phyloP scores from a whole-genome alignment of 2,113 vertebrate species.

The Tringa solitaria region DNA sequence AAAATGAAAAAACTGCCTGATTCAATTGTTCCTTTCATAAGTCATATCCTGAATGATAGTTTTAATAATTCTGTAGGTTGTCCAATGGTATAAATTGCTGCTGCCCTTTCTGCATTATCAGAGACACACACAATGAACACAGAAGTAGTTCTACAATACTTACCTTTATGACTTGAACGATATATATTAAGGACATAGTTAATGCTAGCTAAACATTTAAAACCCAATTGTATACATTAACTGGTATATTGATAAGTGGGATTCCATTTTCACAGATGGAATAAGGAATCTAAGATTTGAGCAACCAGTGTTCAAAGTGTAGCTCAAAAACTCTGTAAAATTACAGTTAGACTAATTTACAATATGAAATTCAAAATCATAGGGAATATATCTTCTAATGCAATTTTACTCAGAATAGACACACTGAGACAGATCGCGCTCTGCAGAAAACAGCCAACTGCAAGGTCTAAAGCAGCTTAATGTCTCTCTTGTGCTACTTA shows the following conservation, averaged over 20 bases:
- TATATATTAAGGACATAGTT: neutral
- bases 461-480: neutral
- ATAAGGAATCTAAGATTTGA: neutral
- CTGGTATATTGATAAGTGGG: neutral
- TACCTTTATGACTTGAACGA: neutral
- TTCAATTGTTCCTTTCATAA: neutral
- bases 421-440: neutral
- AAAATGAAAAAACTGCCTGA: neutral
- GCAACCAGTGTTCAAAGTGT: neutral
- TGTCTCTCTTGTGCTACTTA: neutral
- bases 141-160: neutral
- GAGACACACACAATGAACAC: neutral
- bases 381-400: neutral
- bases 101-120: neutral
- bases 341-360: neutral
- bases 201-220: neutral
- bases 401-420: neutral
- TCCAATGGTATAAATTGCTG: neutral
- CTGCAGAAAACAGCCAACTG: neutral
- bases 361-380: neutral
- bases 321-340: neutral
- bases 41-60: neutral
- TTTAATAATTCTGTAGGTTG: neutral
- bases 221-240: neutral
- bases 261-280: neutral